A percentile compares a stretch with the other conserved stretches of the same genome.
phyloP scores from a whole-genome alignment of 1,140 invertebrate genomes.

The Danaus melanippus region DNA sequence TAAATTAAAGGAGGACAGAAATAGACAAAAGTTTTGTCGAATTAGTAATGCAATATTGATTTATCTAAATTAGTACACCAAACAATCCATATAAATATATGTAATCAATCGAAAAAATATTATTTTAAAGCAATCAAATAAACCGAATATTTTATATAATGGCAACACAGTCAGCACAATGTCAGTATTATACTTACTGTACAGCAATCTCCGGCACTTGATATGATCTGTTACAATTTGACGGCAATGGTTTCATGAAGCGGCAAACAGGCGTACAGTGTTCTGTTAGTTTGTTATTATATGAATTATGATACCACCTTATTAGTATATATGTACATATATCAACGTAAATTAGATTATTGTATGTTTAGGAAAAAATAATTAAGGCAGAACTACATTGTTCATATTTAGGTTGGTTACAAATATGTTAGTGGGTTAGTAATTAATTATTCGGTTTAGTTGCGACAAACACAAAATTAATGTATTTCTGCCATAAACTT shows the following conservation, averaged over 20 bases:
- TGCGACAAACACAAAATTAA: background rate
- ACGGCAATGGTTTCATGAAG: slow-evolving; percentile 64
- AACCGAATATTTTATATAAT: no score
- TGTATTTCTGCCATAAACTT: background rate
- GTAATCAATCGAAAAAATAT: no score
- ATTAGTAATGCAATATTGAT: no score
- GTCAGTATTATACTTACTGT: slow-evolving; percentile 52
- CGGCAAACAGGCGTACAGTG: slow-evolving; percentile 71
- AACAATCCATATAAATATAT: no score
- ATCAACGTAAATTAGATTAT: background rate
- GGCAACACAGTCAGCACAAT: no score
- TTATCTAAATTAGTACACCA: no score
- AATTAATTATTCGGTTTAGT: background rate
- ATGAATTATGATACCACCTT: slow-evolving; percentile 13
- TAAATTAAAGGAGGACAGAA: no score
- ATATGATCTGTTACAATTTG: slow-evolving; percentile 50
- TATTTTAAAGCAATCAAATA: no score
- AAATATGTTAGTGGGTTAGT: background rate
- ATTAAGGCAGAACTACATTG: background rate
- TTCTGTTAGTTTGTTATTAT: slow-evolving; percentile 60
- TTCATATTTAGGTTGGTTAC: background rate
- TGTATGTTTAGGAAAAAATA: background rate
- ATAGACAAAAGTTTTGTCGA: no score
- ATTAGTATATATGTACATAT: background rate
- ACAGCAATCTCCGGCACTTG: slow-evolving; percentile 64